Percentiles rank a stretch among this genome's conserved stretches.
These are phyloP conservation scores for Palaemon carinicauda DNA, from an alignment of 1,140 invertebrate genomes.

Conservation along the genomic window DNA sequence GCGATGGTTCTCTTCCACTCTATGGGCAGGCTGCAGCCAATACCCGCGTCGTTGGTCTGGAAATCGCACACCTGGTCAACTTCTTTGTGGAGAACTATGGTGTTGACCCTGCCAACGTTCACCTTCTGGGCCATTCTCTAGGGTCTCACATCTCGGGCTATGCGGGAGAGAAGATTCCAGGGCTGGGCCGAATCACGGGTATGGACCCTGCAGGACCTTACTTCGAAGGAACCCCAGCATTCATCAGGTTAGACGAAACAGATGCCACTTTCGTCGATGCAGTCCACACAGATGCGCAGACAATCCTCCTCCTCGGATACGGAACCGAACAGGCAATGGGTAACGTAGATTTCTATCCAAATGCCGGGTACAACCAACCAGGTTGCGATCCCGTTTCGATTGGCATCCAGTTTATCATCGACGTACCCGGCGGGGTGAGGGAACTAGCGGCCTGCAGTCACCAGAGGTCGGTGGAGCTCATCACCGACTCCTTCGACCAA, in stretches of 20 bases:
- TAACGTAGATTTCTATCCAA: constrained; percentile 87
- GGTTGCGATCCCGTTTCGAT: constrained; percentile 79
- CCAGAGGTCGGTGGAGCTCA: constrained; percentile 55
- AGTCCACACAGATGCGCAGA: constrained; percentile 61
- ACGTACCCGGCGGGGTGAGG: constrained; percentile 74
- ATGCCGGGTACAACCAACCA: constrained; percentile 86
- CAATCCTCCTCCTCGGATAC: constrained; percentile 45
- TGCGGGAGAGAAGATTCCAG: constrained; percentile 77
- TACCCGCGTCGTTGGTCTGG: constrained; percentile 76
- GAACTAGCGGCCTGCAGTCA: constrained; percentile 60
- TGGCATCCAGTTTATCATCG: constrained; percentile 75
- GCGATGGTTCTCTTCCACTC: constrained; percentile 63
- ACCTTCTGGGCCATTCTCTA: constrained; percentile 84
- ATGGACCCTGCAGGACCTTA: constrained; percentile 87
- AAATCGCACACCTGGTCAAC: constrained; percentile 81
- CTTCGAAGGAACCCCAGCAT: constrained; percentile 69
- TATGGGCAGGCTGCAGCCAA: constrained; percentile 65
- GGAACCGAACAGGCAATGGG: constrained; percentile 86
- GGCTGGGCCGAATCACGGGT: constrained; percentile 46
- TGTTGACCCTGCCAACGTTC: constrained; percentile 75
- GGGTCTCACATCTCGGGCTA: constrained; percentile 87
- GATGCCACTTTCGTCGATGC: constrained; percentile 64
- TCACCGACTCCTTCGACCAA: constrained; percentile 68
- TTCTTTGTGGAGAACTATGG: constrained; percentile 73
- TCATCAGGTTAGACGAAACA: constrained; percentile 63